Percentiles rank a stretch among this genome's conserved stretches.
Conservation (phyloP, 2,797 vertebrate species). For the Melanotaenia maccullochi region DNA sequence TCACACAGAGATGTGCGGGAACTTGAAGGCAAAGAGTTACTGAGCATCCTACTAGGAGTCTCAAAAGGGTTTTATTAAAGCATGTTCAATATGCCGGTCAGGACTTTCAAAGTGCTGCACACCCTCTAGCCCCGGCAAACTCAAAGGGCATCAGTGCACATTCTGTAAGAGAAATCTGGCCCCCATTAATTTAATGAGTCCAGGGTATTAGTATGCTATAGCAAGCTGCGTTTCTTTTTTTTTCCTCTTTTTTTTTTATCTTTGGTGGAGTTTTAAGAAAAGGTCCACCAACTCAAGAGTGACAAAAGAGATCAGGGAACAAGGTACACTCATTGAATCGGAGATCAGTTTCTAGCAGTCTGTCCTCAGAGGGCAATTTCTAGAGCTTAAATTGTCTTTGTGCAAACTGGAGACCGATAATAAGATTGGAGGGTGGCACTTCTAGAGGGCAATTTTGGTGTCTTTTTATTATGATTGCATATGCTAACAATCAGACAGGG, state of each 20-base stretch:
- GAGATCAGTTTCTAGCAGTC: conserved; percentile 75
- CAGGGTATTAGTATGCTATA: conserved; percentile 84
- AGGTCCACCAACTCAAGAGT: conserved; percentile 76
- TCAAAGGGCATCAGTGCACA: conserved; percentile 84
- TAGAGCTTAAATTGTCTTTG: conserved; percentile 73
- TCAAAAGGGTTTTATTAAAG: conserved; percentile 85
- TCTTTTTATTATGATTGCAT: conserved; percentile 66
- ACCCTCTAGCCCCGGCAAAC: conserved; percentile 84
- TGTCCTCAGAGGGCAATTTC: conserved; percentile 77
- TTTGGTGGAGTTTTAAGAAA: conserved; percentile 76
- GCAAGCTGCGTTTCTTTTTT: conserved; percentile 72
- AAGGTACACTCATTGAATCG: conserved; percentile 74
- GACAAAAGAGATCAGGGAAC: conserved; percentile 74
- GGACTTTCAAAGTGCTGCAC: conserved; percentile 83
- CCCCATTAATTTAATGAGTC: conserved; percentile 86
- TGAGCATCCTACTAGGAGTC: conserved; percentile 82
- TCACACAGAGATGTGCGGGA: conserved; percentile 81
- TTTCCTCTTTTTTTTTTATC: conserved; percentile 68
- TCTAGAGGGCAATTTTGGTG: conserved; percentile 67
- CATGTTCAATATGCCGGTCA: conserved; percentile 85
- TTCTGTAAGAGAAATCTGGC: conserved; percentile 79
- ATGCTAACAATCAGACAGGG: conserved; percentile 59
- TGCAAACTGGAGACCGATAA: conserved; percentile 57
- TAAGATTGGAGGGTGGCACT: conserved; percentile 63
- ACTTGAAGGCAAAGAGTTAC: conserved; percentile 84